Percentiles rank a stretch among this genome's conserved stretches.
Evolutionary conservation across 2,797 vertebrate species (phyloP).

Genomic region (Miichthys miiuy): DNA sequence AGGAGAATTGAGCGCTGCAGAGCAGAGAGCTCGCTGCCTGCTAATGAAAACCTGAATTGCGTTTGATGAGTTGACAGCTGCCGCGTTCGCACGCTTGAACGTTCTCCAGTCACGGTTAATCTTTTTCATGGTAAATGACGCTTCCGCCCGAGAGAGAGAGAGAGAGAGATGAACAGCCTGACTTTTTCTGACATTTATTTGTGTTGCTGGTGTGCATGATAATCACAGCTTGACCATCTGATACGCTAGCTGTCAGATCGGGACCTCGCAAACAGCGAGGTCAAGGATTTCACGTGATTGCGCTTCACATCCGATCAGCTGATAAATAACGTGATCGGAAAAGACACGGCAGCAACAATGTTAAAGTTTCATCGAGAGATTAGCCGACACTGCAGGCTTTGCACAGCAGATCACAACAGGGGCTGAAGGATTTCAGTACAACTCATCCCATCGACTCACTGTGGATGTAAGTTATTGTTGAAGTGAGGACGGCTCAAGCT

Average conservation of each 20-base stretch:
- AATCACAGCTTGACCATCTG: constrained; percentile 59
- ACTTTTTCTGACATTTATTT: constrained; percentile 77
- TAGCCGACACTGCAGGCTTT: constrained; percentile 5
- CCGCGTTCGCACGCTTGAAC: constrained; percentile 37
- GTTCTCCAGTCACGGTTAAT: constrained; percentile 66
- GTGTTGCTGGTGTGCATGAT: constrained; percentile 58
- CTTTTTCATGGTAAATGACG: constrained; percentile 69
- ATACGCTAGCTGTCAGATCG: constrained; percentile 43
- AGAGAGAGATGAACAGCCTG: constrained; percentile 64
- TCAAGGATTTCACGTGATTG: constrained; percentile 42
- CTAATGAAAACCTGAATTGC: constrained; percentile 66
- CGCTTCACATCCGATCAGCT: constrained; percentile 45
- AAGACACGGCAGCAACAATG: background rate
- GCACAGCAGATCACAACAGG: background rate
- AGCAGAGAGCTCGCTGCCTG: constrained; percentile 52
- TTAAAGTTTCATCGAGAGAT: constrained; percentile 1
- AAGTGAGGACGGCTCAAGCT: background rate
- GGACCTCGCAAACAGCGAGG: constrained; percentile 44
- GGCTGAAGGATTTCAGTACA: background rate
- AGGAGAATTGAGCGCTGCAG: background rate
- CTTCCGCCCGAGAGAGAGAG: constrained; percentile 15
- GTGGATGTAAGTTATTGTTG: background rate
- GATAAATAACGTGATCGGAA: constrained; percentile 18
- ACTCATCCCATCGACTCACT: background rate
- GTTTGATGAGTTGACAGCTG: constrained; percentile 65